phyloP scores from a whole-genome alignment of 2,888 invertebrate species.

The Diachrysia chrysitis region DNA sequence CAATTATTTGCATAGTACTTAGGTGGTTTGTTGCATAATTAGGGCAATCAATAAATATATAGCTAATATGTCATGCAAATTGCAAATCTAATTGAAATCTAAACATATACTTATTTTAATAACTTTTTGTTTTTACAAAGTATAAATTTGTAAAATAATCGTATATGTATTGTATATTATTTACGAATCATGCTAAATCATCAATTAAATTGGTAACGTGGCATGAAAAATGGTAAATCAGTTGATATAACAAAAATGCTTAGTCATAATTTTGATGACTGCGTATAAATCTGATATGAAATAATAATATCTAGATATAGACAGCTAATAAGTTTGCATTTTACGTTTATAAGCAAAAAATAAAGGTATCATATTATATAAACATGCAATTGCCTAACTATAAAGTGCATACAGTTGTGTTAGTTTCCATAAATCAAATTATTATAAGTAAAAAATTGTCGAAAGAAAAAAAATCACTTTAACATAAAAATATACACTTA shows the following conservation, averaged over 20 bases:
- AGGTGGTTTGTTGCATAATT: no score
- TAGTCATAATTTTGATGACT: not conserved
- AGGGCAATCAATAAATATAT: no score
- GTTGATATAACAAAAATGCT: not conserved
- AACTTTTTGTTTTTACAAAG: no score
- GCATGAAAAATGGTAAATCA: not conserved
- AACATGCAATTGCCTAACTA: not conserved
- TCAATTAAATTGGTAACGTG: not conserved
- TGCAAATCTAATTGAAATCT: no score
- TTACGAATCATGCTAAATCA: conserved; percentile 2
- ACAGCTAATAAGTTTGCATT: not conserved
- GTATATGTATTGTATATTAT: not conserved
- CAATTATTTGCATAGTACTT: no score
- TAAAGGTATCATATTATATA: not conserved
- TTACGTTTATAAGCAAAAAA: not conserved
- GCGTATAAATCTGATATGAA: not conserved
- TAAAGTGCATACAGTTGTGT: not conserved
- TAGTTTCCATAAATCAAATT: not conserved
- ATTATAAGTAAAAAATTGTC: not conserved
- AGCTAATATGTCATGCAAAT: no score
- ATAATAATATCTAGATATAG: not conserved
- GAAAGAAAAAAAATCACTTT: no score
- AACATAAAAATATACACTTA: no score
- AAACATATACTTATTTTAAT: no score
- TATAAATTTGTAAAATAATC: no score